Evolutionary conservation across 1,140 invertebrate species (phyloP).

Genomic region (Helicoverpa armigera): DNA sequence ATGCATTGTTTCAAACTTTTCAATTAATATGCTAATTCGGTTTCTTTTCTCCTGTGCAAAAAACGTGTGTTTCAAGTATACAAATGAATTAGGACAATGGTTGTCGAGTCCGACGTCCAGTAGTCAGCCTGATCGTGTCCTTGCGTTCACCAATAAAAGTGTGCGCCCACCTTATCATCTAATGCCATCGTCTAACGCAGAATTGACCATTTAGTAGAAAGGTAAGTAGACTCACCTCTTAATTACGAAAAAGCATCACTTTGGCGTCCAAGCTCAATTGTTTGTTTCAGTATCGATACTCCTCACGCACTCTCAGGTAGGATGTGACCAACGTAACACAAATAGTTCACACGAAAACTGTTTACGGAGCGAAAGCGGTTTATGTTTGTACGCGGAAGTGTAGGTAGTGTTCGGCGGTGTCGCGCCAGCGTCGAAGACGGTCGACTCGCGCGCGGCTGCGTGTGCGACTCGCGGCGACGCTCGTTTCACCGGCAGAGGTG

Average conservation of each 20-base stretch:
- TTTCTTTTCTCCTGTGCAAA: constrained; percentile 23
- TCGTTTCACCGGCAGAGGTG: constrained; percentile 78
- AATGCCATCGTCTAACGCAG: constrained; percentile 74
- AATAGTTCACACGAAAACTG: constrained; percentile 70
- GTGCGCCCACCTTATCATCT: constrained; percentile 77
- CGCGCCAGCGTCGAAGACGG: constrained; percentile 64
- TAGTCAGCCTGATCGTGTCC: constrained; percentile 64
- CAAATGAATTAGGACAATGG: constrained; percentile 25
- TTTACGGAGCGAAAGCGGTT: constrained; percentile 81
- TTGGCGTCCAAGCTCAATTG: constrained; percentile 53
- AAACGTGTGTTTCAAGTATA: neutral
- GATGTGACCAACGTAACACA: constrained; percentile 65
- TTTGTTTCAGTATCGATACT: constrained; percentile 48
- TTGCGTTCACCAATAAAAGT: constrained; percentile 80
- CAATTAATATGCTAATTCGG: constrained; percentile 39
- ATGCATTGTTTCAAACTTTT: constrained; percentile 33
- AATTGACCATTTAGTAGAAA: constrained; percentile 70
- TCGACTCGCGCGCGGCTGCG: constrained; percentile 75
- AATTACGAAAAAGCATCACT: constrained; percentile 69
- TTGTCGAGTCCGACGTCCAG: constrained; percentile 37
- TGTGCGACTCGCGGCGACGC: constrained; percentile 71
- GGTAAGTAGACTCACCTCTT: constrained; percentile 74
- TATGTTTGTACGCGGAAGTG: constrained; percentile 71
- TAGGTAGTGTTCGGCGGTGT: constrained; percentile 27
- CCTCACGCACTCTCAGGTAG: constrained; percentile 56